Base-by-base conservation (phyloP, 2,888 invertebrate species). In the Brachyopa scutellaris region DNA sequence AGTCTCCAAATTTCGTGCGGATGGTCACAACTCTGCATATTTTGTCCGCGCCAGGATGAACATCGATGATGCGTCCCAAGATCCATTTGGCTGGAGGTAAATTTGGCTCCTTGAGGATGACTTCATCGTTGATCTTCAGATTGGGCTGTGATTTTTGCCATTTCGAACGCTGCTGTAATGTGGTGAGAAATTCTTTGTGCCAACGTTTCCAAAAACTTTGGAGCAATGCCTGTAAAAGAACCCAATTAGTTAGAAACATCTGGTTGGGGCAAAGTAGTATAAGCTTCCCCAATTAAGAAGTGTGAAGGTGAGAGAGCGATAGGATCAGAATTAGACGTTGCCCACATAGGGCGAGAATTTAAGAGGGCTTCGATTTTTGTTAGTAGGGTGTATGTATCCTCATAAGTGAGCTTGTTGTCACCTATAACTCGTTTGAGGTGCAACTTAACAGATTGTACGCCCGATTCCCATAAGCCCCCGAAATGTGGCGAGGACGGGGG, bases 401-500 rank as follows among this genome's bases (percentile, higher is more conserved):
- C 26, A 21, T 49, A 23, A 1, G 26, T 49, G 2, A 38, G 36
- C n/a, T 31, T 26, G 6, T n/a, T 31, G 6, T 49, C 17, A 1
- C 23, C 47, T 23, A 64, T 38, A 3, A 36, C 23, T 1, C 62
- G 19, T 23, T 36, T 47, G 2, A 61, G 33, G 21, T 61, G 61
- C 17, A 19, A 15, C 19, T 61, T 61, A 8, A 62, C 49, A 0
- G 47, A 36, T 13, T 23, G 13, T 5, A 45, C 31, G n/a, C 31
- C 59, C 9, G 45, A 17, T 21, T 51, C 51, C 19, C 19, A 57
- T 9, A 57, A n/a, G 15, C 26, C 26, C 3, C 40, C 40, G 9
- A 57, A 57, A 26, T 40, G 38, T 9, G 42, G 59, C 5, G 17
- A 5, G 17, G 6, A 19, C 9, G 33, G 17, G 9, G 36, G 17